phyloP scores from a whole-genome alignment of 2,888 invertebrate species.

The Heliconius cydno region DNA sequence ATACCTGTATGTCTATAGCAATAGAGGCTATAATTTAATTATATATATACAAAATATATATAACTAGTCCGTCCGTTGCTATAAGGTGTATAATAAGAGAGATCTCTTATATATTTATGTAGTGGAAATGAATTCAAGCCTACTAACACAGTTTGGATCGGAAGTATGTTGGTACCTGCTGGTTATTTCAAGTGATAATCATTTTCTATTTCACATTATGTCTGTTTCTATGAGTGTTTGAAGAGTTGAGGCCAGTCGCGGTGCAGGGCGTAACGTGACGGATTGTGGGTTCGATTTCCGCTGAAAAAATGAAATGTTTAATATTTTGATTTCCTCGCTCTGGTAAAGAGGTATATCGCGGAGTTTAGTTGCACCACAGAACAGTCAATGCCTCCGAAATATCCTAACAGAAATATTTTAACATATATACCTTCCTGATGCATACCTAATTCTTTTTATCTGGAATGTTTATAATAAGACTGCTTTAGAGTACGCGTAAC shows the following conservation, averaged over 20 bases:
- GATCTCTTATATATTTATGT: constrained; percentile 28
- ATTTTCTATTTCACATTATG: constrained; percentile 3
- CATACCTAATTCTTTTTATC: too few relatives aligned
- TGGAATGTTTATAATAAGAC: too few relatives aligned
- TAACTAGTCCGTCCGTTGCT: not conserved
- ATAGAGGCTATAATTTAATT: not conserved
- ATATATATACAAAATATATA: constrained; percentile 8
- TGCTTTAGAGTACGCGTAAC: too few relatives aligned
- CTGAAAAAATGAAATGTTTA: too few relatives aligned
- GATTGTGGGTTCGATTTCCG: too few relatives aligned
- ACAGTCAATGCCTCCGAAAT: too few relatives aligned
- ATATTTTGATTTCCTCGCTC: too few relatives aligned
- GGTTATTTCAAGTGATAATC: not conserved
- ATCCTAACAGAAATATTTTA: too few relatives aligned
- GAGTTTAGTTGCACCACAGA: too few relatives aligned
- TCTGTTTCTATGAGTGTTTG: not conserved
- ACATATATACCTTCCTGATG: too few relatives aligned
- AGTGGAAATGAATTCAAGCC: constrained; percentile 28
- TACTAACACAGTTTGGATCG: constrained; percentile 26
- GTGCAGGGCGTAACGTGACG: too few relatives aligned
- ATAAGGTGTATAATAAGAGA: constrained; percentile 13
- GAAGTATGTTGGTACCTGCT: constrained; percentile 2
- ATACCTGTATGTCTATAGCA: constrained; percentile 1
- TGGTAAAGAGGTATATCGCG: too few relatives aligned
- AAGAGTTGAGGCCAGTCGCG: not conserved